phyloP scores from a whole-genome alignment of 2,888 invertebrate species.

The Cantharis lateralis region DNA sequence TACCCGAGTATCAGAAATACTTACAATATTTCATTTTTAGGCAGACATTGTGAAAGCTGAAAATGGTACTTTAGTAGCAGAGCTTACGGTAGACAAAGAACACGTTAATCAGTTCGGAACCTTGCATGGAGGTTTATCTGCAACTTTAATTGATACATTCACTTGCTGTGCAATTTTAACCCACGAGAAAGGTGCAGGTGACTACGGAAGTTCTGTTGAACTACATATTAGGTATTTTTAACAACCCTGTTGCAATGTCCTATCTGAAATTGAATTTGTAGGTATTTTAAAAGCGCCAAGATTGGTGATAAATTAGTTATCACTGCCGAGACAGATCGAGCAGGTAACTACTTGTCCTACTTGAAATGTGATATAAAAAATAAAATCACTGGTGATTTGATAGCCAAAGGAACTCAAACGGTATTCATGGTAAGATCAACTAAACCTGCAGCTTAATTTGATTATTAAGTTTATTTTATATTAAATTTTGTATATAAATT shows the following conservation, averaged over 20 bases:
- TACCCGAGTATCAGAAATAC: not conserved
- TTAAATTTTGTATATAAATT: too few species aligned
- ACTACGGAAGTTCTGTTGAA: conserved; percentile 79
- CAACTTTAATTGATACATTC: conserved; percentile 76
- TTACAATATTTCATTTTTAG: conserved; percentile 37
- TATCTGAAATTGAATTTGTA: conserved; percentile 53
- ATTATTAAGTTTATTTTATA: not conserved
- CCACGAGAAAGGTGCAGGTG: conserved; percentile 58
- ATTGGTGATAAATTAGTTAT: conserved; percentile 80
- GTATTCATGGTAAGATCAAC: not conserved
- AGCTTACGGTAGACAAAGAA: conserved; percentile 74
- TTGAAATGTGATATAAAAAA: conserved; percentile 78
- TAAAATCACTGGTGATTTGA: conserved; percentile 70
- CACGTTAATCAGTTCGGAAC: conserved; percentile 76
- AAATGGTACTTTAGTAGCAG: conserved; percentile 75
- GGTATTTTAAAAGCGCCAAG: conserved; percentile 76
- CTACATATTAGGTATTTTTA: conserved; percentile 75
- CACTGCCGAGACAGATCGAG: conserved; percentile 75
- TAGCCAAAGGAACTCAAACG: conserved; percentile 85
- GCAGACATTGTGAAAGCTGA: conserved; percentile 58
- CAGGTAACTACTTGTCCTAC: conserved; percentile 81
- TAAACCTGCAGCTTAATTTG: not conserved
- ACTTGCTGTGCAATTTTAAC: conserved; percentile 81
- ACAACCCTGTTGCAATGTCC: not conserved
- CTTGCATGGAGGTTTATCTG: conserved; percentile 85